These are phyloP conservation scores for Astreopora myriophthalma DNA, from an alignment of 64 coral and sea anemone genomes.

Conservation along the genomic window DNA sequence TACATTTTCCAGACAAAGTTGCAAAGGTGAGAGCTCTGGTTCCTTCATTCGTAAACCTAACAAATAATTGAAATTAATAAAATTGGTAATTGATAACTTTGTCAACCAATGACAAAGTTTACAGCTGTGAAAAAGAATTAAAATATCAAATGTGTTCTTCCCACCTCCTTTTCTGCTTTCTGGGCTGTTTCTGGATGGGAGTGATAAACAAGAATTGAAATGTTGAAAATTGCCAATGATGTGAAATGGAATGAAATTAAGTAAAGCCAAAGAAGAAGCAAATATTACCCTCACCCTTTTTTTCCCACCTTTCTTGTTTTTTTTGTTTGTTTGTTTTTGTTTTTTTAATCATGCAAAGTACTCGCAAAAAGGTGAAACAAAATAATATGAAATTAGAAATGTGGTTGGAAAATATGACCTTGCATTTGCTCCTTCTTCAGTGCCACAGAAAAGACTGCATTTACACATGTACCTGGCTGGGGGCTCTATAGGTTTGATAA, in stretches of 20 bases:
- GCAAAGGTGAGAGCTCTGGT: slow-evolving; percentile 71
- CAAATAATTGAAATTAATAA: no score
- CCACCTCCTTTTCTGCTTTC: slow-evolving; percentile 45
- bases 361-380: no score
- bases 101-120: no score
- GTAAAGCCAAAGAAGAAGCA: no score
- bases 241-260: not conserved
- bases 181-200: slow-evolving; percentile 38
- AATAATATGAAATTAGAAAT: no score
- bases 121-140: not conserved
- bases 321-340: no score
- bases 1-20: slow-evolving; percentile 91
- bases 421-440: not conserved
- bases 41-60: slow-evolving; percentile 33
- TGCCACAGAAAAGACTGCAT: not conserved
- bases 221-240: not conserved
- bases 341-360: no score
- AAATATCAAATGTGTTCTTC: not conserved
- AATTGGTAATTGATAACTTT: no score
- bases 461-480: slow-evolving; percentile 62
- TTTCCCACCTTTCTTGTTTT: no score
- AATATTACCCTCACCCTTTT: no score
- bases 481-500: slow-evolving; percentile 89
- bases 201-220: not conserved
- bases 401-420: no score